Base-by-base conservation (phyloP, 2,888 invertebrate genomes). In the Cantharis rufa region DNA sequence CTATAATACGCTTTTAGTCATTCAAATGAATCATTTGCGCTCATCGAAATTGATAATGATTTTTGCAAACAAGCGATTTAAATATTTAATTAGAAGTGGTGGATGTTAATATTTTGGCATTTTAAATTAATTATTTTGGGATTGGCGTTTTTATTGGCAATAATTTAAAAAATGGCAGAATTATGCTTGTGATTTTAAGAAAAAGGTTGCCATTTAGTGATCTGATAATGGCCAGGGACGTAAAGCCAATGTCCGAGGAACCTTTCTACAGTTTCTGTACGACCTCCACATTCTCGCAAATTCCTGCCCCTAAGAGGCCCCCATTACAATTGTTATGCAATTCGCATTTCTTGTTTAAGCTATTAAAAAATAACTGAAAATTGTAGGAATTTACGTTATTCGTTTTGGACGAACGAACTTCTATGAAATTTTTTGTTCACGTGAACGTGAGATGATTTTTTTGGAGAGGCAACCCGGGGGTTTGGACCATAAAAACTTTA, bases 221-320 rank as follows among this genome's bases (percentile, higher is more conserved):
- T 79, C 69, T 74, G 74, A 77, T 79, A 76, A 74, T 79, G 81
- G 78, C 80, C 81, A 81, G 80, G 80, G 81, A 71, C 81, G 74
- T 75, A 74, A 76, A 77, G 80, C 77, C 81, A 80, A 80, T 79
- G 80, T 72, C 80, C 81, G 78, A 79, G 75, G 63, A 80, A 81
- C 79, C 79, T 80, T 79, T 76, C 78, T 64, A 72, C 75, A 78
- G 75, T 74, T 76, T 79, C 77, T 32, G 24, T 69, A 73, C 77
- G 75, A 78, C 79, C 81, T 80, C 78, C 76, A 79, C 76, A 79
- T 80, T 81, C 81, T 70, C 75, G 76, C 78, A 74, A 78, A 75
- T 69, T 78, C 18, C 72, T 78, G 74, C 75, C 75, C 78, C 78
- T 72, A 78, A 71, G 73, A 76, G 78, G 75, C 78, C 78, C 73